Percentiles rank a stretch among this genome's conserved stretches.
Conservation (phyloP, 2,797 vertebrate species). For the Kryptopterus vitreolus region DNA sequence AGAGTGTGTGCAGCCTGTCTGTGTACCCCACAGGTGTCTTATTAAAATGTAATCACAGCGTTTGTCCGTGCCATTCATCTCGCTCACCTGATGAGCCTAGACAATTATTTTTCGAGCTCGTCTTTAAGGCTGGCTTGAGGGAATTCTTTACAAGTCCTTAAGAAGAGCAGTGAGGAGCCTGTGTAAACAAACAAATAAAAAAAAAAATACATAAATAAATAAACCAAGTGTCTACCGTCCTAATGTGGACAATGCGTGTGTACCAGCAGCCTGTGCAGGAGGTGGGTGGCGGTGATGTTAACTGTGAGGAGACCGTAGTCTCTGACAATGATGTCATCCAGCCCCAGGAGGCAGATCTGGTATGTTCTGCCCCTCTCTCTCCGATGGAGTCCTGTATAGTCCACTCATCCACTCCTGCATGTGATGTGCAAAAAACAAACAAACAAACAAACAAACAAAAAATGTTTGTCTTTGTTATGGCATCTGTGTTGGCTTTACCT, state of each 20-base stretch:
- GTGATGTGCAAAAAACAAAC: slow-evolving; percentile 14
- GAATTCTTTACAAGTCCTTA: background rate
- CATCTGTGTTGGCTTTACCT: slow-evolving; percentile 13
- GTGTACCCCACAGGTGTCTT: slow-evolving; percentile 66
- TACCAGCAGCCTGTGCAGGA: slow-evolving; percentile 42
- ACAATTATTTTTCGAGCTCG: slow-evolving; percentile 54
- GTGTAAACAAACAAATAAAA: too few relatives aligned
- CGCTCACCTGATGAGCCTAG: slow-evolving; percentile 56
- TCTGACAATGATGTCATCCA: slow-evolving; percentile 40
- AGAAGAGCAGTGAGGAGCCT: background rate
- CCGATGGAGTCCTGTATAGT: background rate
- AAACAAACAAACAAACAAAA: background rate
- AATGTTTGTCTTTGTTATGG: slow-evolving; percentile 7
- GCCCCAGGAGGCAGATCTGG: slow-evolving; percentile 64
- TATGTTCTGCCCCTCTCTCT: slow-evolving; percentile 32
- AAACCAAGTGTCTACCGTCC: slow-evolving; percentile 43
- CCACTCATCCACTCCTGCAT: slow-evolving; percentile 40
- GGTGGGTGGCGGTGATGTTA: slow-evolving; percentile 53
- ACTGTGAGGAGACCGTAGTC: slow-evolving; percentile 51
- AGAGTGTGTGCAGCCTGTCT: background rate
- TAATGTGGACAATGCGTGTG: slow-evolving; percentile 35
- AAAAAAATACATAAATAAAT: too few relatives aligned
- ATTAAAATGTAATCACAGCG: slow-evolving; percentile 67
- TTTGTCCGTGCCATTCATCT: slow-evolving; percentile 58
- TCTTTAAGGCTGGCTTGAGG: slow-evolving; percentile 59